These are phyloP conservation scores for Enteromius mattozi DNA, from an alignment of 2,797 vertebrate species.

Conservation along the genomic window DNA sequence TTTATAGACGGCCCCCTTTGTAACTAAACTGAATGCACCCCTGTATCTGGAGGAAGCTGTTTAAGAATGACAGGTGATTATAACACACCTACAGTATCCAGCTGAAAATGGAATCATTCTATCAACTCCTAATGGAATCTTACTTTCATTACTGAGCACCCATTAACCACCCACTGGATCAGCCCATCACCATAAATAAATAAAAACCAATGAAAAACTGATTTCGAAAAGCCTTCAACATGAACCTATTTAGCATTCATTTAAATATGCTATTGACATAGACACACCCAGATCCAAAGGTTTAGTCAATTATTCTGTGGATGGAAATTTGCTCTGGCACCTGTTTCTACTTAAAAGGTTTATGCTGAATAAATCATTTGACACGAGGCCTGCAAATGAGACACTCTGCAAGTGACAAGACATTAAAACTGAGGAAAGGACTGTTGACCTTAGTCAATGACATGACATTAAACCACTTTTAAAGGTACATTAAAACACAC, in stretches of 20 bases:
- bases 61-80: constrained; percentile 8
- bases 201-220: constrained; percentile 51
- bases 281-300: constrained; percentile 39
- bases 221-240: constrained; percentile 43
- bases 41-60: neutral
- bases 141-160: constrained; percentile 44
- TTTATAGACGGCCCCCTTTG: neutral
- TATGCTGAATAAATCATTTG: constrained; percentile 35
- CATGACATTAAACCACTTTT: constrained; percentile 27
- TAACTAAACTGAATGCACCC: neutral
- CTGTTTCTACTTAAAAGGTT: constrained; percentile 42
- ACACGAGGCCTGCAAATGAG: constrained; percentile 17
- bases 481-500: neutral
- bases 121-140: constrained; percentile 46
- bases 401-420: constrained; percentile 15
- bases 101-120: neutral
- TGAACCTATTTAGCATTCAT: constrained; percentile 40
- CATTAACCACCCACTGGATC: constrained; percentile 39
- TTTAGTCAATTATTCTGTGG: constrained; percentile 13
- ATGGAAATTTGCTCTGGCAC: constrained; percentile 36
- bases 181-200: constrained; percentile 48
- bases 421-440: constrained; percentile 17
- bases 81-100: constrained; percentile 14
- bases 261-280: constrained; percentile 34
- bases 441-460: constrained; percentile 12